Percentiles rank a stretch among this genome's conserved stretches.
These are phyloP conservation scores for Gallinago media DNA, from an alignment of 2,113 vertebrate genomes.

Conservation along the genomic window DNA sequence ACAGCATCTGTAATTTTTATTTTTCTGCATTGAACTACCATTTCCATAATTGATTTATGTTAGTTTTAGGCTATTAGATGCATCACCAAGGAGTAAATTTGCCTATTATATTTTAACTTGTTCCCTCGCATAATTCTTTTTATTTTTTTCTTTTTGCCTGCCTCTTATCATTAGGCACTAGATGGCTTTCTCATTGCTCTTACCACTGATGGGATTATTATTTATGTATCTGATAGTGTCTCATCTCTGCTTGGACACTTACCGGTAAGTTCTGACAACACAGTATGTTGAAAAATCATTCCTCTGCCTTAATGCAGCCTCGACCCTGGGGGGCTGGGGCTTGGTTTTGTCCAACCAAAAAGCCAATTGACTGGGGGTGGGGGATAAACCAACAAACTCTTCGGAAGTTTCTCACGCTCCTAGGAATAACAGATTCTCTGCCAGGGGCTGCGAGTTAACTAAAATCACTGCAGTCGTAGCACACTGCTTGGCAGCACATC, in stretches of 20 bases:
- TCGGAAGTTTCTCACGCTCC: not conserved
- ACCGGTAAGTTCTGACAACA: conserved; percentile 85
- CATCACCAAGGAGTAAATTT: not conserved
- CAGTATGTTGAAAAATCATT: not conserved
- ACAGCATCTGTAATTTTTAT: not conserved
- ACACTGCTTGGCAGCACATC: not conserved
- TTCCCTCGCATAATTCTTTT: not conserved
- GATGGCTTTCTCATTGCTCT: conserved; percentile 92
- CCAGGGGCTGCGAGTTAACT: not conserved
- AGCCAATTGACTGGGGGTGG: not conserved
- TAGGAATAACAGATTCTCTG: not conserved
- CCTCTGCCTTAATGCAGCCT: not conserved
- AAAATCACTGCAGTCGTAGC: not conserved
- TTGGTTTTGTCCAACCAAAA: not conserved
- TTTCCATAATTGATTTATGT: not conserved
- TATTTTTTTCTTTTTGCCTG: not conserved
- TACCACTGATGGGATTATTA: conserved; percentile 91
- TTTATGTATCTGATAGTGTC: conserved; percentile 89
- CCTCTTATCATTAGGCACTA: conserved; percentile 81
- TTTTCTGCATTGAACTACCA: not conserved
- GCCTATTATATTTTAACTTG: not conserved
- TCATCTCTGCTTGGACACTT: conserved; percentile 90
- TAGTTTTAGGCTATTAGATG: not conserved
- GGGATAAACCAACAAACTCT: not conserved
- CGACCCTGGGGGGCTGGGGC: not conserved